These are phyloP conservation scores for Sitophilus oryzae DNA, from an alignment of 1,140 invertebrate genomes.

Conservation along the genomic window DNA sequence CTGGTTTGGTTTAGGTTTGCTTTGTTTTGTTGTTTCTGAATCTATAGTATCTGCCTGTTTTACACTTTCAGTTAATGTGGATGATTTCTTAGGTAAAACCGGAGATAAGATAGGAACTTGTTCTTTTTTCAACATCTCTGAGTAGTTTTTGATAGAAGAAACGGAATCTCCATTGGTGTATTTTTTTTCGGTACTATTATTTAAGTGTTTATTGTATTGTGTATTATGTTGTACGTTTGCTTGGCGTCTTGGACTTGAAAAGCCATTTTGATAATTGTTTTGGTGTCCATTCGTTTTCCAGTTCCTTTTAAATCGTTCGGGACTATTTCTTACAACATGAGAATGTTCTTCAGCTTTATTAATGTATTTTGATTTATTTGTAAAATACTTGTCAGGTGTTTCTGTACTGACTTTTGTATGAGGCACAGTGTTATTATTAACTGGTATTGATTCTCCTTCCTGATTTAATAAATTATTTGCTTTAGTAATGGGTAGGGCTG, in stretches of 20 bases:
- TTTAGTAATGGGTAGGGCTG: neutral
- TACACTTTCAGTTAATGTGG: neutral
- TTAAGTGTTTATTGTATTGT: neutral
- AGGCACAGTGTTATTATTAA: neutral
- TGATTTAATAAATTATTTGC: no score
- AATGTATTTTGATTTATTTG: neutral
- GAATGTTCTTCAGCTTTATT: neutral
- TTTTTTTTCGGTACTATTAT: neutral
- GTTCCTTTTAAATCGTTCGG: neutral
- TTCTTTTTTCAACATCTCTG: constrained; percentile 6
- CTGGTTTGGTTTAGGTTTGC: constrained; percentile 29
- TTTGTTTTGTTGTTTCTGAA: neutral
- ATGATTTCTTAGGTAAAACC: neutral
- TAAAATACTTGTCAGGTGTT: neutral
- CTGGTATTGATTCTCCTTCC: neutral
- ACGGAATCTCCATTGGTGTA: neutral
- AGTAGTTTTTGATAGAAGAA: constrained; percentile 4
- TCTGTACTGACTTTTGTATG: neutral
- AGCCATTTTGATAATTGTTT: constrained; percentile 3
- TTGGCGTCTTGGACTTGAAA: neutral
- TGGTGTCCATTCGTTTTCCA: constrained; percentile 8
- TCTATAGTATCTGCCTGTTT: neutral
- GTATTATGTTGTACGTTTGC: neutral
- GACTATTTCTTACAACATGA: neutral
- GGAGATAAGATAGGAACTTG: neutral